Evolutionary conservation across 2,113 vertebrate species (phyloP), one percentile per base, ranked within the genome.

Genomic region (Bolborhynchus lineola): DNA sequence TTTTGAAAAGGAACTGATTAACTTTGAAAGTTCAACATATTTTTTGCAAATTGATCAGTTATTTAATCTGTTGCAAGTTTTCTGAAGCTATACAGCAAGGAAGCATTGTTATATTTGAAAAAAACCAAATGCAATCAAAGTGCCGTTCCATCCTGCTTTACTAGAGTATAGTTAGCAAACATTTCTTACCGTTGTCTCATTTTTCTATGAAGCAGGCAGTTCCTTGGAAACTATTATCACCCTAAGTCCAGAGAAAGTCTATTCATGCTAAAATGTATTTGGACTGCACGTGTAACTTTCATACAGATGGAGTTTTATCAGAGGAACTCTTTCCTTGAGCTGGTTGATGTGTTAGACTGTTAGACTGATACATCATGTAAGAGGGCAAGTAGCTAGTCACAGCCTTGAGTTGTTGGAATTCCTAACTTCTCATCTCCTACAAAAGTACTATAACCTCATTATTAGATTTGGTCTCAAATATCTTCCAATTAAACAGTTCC

Each of bases 121-220:
- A 41, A 64, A 49, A 42, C 1, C 9, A 50, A 53, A 64, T 12
- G 33, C 19, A 44, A 49, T 26, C 41, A 24, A 47, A 21, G 41
- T n/a, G 14, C 21, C 3, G 0, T 91, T 78, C 39, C 52, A 49
- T 24, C 4, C 9, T 3, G 0, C 52, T 65, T 83, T 35, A 28
- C 18, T 90, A n/a, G 62, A 63, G 20, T 16, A 14, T 19, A 72
- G 18, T 21, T 44, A 64, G 21, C 49, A 59, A 90, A 67, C 7
- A 10, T 57, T 78, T 52, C 37, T 63, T 47, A 37, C 37, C 35
- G 16, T 77, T 60, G 35, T 70, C 64, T 71, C 64, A 64, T 35
- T 55, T 81, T 76, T 41, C 59, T 50, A 2, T 17, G 52, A 82
- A 62, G 42, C 7, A 33, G 16, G 44, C 28, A 63, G 41, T 47